A percentile compares a stretch with the other conserved stretches of the same genome.
Conservation (phyloP, 2,888 invertebrate genomes). For the Mechanitis messenoides region DNA sequence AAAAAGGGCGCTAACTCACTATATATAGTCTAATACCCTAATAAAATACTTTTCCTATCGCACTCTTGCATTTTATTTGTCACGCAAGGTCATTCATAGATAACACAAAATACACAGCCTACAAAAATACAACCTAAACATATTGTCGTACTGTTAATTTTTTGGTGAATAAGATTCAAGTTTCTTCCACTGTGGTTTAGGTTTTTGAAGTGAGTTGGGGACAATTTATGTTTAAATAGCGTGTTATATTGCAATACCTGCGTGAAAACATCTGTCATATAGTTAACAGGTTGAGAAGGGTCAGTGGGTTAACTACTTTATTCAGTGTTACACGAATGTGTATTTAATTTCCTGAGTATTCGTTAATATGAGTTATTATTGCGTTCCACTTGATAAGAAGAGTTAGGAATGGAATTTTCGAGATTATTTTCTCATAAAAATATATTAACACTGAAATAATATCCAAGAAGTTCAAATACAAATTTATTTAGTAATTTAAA, state of each 20-base stretch:
- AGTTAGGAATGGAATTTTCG: background rate
- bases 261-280: slow-evolving; percentile 64
- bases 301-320: slow-evolving; percentile 58
- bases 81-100: slow-evolving; percentile 53
- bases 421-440: no score
- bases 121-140: slow-evolving; percentile 13
- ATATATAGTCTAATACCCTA: slow-evolving; percentile 37
- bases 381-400: background rate
- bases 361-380: slow-evolving; percentile 29
- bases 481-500: no score
- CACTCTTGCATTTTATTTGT: slow-evolving; percentile 41
- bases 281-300: slow-evolving; percentile 45
- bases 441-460: no score
- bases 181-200: slow-evolving; percentile 24
- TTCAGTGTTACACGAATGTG: slow-evolving; percentile 41
- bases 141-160: slow-evolving; percentile 5
- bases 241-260: slow-evolving; percentile 49
- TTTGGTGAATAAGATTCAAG: background rate
- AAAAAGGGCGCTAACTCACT: background rate
- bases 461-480: no score
- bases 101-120: slow-evolving; percentile 29
- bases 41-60: slow-evolving; percentile 46
- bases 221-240: slow-evolving; percentile 52
- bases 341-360: slow-evolving; percentile 43
- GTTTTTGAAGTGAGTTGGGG: slow-evolving; percentile 33